phyloP scores from a whole-genome alignment of 2,888 invertebrate genomes.

The Caenorhabditis becei region DNA sequence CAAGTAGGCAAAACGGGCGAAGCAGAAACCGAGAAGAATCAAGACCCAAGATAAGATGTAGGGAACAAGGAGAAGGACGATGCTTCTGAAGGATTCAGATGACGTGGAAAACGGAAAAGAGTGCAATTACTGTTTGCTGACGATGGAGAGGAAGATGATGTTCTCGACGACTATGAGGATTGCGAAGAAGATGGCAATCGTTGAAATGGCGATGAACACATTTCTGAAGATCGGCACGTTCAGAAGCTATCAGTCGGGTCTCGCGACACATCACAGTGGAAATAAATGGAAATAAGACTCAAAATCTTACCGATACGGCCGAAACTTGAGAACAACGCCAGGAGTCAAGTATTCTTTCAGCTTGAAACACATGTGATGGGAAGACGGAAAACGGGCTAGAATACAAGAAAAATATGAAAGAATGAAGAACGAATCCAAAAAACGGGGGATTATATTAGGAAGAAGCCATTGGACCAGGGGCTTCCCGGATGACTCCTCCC shows the following conservation, averaged over 20 bases:
- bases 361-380: conserved; percentile 40
- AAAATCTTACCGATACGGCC: conserved; percentile 56
- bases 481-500: conserved; percentile 21
- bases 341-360: conserved; percentile 57
- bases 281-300: too few relatives aligned
- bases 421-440: conserved; percentile 17
- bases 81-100: conserved; percentile 40
- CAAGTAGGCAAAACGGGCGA: conserved; percentile 54
- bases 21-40: conserved; percentile 55
- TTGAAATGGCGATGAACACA: conserved; percentile 46
- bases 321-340: conserved; percentile 52
- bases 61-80: conserved; percentile 49
- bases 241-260: too few relatives aligned
- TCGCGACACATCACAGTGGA: too few relatives aligned
- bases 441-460: conserved; percentile 16
- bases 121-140: conserved; percentile 56
- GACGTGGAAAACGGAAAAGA: background rate
- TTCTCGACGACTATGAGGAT: conserved; percentile 58
- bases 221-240: conserved; percentile 27
- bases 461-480: conserved; percentile 34
- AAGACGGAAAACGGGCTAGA: background rate
- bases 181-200: conserved; percentile 50
- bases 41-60: conserved; percentile 63
- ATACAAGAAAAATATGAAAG: conserved; percentile 11
- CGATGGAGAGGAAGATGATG: conserved; percentile 54